A percentile compares a stretch with the other conserved stretches of the same genome.
Conservation (phyloP, 2,888 invertebrate genomes). For the Trisateles emortualis region DNA sequence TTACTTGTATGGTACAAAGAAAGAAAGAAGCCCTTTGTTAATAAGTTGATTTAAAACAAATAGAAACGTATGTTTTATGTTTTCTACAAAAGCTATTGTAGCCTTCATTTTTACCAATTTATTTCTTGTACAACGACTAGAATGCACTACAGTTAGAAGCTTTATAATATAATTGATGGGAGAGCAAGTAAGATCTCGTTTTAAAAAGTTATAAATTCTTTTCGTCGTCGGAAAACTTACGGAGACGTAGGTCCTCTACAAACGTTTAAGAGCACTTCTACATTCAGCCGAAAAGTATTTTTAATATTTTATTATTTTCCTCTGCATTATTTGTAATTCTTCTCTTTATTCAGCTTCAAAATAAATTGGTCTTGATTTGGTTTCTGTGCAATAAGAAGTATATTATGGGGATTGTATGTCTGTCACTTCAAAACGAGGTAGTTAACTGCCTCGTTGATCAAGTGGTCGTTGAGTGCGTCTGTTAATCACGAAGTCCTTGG, state of each 20-base stretch:
- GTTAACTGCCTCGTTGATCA: too few species aligned
- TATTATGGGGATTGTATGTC: too few species aligned
- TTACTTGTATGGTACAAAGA: background rate
- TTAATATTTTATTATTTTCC: constrained; percentile 54
- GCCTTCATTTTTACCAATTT: constrained; percentile 13
- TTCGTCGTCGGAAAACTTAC: constrained; percentile 54
- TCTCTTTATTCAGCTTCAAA: constrained; percentile 2
- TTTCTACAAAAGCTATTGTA: constrained; percentile 10
- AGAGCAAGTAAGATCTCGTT: constrained; percentile 47
- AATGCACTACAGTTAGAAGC: constrained; percentile 20
- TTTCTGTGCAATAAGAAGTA: too few species aligned
- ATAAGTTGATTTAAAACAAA: constrained; percentile 21
- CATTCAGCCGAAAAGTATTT: constrained; percentile 48
- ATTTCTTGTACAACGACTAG: constrained; percentile 18
- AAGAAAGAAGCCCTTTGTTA: too few species aligned
- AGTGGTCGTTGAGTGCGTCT: too few species aligned
- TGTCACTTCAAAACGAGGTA: too few species aligned
- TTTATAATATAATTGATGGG: constrained; percentile 48
- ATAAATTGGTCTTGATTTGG: constrained; percentile 7
- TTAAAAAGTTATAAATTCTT: constrained; percentile 56
- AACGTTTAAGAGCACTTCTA: constrained; percentile 56
- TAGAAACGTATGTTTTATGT: constrained; percentile 4
- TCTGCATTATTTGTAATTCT: constrained; percentile 22
- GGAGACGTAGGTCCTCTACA: constrained; percentile 43
- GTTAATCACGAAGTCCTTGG: too few species aligned